phyloP scores from a whole-genome alignment of 2,113 vertebrate genomes.

The Albula glossodonta region DNA sequence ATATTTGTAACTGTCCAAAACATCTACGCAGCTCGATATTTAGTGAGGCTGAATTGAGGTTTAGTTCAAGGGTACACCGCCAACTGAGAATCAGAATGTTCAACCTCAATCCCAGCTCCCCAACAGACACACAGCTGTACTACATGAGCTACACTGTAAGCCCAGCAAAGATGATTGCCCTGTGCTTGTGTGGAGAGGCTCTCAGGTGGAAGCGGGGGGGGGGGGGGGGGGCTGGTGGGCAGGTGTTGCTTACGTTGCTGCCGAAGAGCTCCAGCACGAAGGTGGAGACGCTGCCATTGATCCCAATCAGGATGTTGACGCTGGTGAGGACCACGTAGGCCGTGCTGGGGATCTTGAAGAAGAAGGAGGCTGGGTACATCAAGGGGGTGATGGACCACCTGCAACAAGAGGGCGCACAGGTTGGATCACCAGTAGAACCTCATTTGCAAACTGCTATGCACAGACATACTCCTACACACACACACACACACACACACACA shows the following conservation, averaged over 20 bases:
- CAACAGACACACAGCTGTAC: too few relatives aligned
- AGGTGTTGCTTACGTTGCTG: constrained; percentile 76
- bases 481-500: too few relatives aligned
- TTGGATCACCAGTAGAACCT: neutral
- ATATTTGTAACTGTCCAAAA: too few relatives aligned
- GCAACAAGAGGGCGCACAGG: constrained; percentile 26
- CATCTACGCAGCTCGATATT: too few relatives aligned
- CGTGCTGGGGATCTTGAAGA: constrained; percentile 94
- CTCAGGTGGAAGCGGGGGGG: neutral
- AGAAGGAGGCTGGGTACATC: constrained; percentile 97
- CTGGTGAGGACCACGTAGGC: constrained; percentile 96
- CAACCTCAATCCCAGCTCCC: too few relatives aligned
- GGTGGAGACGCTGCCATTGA: constrained; percentile 95
- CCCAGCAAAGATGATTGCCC: too few relatives aligned
- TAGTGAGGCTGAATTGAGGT: neutral
- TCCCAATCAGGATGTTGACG: constrained; percentile 96
- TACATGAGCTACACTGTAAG: too few relatives aligned
- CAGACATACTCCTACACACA: neutral
- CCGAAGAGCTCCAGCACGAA: constrained; percentile 97
- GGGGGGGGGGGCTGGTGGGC: neutral
- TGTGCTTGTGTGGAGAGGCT: too few relatives aligned
- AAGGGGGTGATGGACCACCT: constrained; percentile 98
- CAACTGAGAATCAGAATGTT: too few relatives aligned
- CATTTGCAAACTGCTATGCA: too few relatives aligned
- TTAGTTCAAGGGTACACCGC: too few relatives aligned